Evolutionary conservation across 2,888 invertebrate species (phyloP).

Genomic region (Synergus japonicus): DNA sequence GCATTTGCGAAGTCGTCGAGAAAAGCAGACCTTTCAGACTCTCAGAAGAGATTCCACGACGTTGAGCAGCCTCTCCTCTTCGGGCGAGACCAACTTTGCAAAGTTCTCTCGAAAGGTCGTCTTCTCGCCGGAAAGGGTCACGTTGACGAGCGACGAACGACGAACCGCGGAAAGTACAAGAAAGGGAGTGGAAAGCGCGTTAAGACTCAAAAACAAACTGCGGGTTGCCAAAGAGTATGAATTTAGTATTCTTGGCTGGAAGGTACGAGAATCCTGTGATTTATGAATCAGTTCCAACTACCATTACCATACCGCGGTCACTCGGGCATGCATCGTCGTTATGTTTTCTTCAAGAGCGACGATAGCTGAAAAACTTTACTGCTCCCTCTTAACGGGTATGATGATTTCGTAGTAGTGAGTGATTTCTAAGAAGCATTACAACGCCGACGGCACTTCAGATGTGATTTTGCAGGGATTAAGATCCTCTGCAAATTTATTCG

Average conservation of each 20-base stretch:
- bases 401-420: conserved; percentile 6
- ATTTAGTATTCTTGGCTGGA: conserved; percentile 1
- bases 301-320: conserved; percentile 24
- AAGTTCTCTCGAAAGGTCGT: conserved; percentile 47
- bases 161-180: neutral
- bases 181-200: neutral
- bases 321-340: conserved; percentile 1
- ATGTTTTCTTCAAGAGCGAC: neutral
- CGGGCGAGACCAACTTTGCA: neutral
- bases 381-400: neutral
- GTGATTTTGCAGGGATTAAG: neutral
- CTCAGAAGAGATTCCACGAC: conserved; percentile 13
- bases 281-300: neutral
- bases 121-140: conserved; percentile 37
- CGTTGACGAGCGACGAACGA: neutral
- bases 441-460: neutral
- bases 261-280: neutral
- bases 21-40: conserved; percentile 25
- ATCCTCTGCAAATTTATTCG: neutral
- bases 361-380: conserved; percentile 6
- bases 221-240: neutral
- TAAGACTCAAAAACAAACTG: neutral
- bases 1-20: conserved; percentile 13
- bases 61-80: conserved; percentile 35
- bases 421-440: conserved; percentile 1